These are phyloP conservation scores for Hydrotaea cyrtoneurina DNA, from an alignment of 2,888 invertebrate genomes.

Conservation along the genomic window DNA sequence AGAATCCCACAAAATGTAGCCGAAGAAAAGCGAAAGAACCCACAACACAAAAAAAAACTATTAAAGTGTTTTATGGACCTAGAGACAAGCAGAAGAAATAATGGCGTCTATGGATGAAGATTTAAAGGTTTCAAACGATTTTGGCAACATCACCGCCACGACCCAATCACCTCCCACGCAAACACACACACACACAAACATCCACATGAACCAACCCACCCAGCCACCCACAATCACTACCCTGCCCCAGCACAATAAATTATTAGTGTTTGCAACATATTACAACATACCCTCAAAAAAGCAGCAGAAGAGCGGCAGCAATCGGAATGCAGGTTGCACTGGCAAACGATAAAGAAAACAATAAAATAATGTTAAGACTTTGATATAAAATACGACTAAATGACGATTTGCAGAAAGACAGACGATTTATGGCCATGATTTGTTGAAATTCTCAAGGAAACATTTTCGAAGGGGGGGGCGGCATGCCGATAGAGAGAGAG, in stretches of 20 bases:
- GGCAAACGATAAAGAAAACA: constrained; percentile 37
- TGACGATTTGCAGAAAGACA: constrained; percentile 32
- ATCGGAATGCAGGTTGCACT: constrained; percentile 49
- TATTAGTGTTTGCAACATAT: constrained; percentile 45
- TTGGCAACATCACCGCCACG: constrained; percentile 68
- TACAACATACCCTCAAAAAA: constrained; percentile 24
- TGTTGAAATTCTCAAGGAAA: not conserved
- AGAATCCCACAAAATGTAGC: constrained; percentile 47
- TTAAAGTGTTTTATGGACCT: constrained; percentile 81
- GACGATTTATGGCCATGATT: constrained; percentile 32
- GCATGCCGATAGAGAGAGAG: too few species aligned
- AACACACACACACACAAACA: too few species aligned
- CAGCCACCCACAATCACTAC: not conserved
- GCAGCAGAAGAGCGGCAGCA: not conserved
- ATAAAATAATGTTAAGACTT: constrained; percentile 30
- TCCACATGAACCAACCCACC: not conserved
- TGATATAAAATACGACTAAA: constrained; percentile 42
- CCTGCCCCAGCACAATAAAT: constrained; percentile 30
- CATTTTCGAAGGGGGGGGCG: not conserved
- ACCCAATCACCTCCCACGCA: constrained; percentile 5
- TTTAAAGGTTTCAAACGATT: constrained; percentile 70
- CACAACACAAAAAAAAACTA: too few species aligned
- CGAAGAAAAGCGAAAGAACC: constrained; percentile 47
- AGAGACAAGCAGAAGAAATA: constrained; percentile 79
- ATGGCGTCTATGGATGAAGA: constrained; percentile 77